Base-by-base conservation (phyloP, 2,888 invertebrate species). In the Cheilosia variabilis region DNA sequence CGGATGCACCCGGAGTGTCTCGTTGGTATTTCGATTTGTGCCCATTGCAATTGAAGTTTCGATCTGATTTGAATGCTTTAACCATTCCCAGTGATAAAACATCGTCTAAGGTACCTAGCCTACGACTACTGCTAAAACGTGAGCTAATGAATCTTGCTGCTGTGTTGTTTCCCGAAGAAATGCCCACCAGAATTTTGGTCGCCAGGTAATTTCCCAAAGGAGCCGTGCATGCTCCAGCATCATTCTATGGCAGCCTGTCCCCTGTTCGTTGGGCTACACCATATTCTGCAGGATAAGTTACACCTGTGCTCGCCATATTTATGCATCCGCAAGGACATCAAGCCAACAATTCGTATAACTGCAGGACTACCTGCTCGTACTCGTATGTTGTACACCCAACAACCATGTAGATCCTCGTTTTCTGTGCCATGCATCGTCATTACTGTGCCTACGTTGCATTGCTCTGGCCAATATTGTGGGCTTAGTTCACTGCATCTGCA, bases 261-360 rank as follows among this genome's bases (percentile, higher is more conserved):
- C n/a, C 37, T 47, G 58, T 72, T 17, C 78, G 24, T 71, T 79
- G 52, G 52, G 52, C 57, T 72, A 47, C 60, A 37, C 58, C 34
- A 65, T 58, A 81, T 72, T 62, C 68, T 57, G 66, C 57, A 62
- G 62, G 68, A 83, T 78, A 83, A 83, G 73, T 73, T 83, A 69
- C 78, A 83, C 83, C 83, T 78, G 78, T 57, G 78, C 52, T 68
- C 73, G 55, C 50, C 63, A 83, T 73, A 83, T 83, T 83, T 68
- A 78, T 83, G 83, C 63, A 68, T 78, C 78, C 73, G 63, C 53
- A 73, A 57, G 68, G 68, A 60, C 55, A 71, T 53, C 58, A n/a
- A 45, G 41, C 45, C 69, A 76, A 65, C 81, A 47, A 68, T 80
- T 80, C 73, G 27, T 55, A 58, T 34, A 79, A 52, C 41, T 34